Percentiles rank a stretch among this genome's conserved stretches.
Evolutionary conservation across 23 tunicate species (phyloP).

Genomic region (Ascidia mentula): DNA sequence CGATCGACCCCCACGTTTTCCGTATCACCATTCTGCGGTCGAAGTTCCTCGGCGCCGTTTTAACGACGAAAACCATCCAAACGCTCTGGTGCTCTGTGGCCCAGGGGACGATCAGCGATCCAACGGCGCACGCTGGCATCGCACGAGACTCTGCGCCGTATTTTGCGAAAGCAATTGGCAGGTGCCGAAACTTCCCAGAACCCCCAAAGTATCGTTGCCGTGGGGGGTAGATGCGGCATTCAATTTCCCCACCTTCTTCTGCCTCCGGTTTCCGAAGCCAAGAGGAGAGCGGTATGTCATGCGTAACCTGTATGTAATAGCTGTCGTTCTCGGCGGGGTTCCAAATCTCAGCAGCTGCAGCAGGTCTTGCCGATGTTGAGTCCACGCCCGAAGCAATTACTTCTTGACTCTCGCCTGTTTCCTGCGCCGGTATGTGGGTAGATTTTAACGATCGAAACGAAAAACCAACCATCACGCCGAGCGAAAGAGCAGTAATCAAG

Average conservation of each 20-base stretch:
- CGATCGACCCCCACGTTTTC: conserved; percentile 62
- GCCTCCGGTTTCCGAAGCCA: neutral
- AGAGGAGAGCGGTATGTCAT: neutral
- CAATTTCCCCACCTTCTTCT: neutral
- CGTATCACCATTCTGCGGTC: conserved; percentile 38
- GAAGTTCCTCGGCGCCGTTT: conserved; percentile 57
- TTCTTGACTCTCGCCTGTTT: neutral
- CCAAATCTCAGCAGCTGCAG: neutral
- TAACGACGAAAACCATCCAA: conserved; percentile 77
- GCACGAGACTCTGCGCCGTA: neutral
- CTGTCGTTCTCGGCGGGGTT: neutral
- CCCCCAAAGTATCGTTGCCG: neutral
- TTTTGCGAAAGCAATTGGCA: neutral
- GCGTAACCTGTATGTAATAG: neutral
- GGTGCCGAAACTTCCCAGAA: neutral
- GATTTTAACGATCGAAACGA: neutral
- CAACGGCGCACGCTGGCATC: neutral
- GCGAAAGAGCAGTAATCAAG: neutral
- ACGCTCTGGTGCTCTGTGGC: neutral
- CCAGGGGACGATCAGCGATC: neutral
- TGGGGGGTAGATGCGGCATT: neutral
- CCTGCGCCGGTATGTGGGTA: neutral
- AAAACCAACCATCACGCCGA: neutral
- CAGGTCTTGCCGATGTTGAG: neutral
- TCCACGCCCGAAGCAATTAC: neutral